Conservation (phyloP, 2,888 invertebrate genomes). For the Steinernema hermaphroditum region DNA sequence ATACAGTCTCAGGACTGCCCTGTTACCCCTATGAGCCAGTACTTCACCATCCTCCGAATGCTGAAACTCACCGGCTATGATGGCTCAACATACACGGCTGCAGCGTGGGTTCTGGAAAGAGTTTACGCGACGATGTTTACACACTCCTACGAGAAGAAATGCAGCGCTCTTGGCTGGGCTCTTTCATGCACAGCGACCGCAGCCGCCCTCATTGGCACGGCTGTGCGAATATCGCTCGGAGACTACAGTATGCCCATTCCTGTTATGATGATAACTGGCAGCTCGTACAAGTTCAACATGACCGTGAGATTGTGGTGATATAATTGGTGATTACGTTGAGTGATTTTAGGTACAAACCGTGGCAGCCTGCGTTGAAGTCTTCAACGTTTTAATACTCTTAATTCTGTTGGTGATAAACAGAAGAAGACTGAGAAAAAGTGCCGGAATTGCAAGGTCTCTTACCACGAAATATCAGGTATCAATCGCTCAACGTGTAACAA, state of each 20-base stretch:
- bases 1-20: too few relatives aligned
- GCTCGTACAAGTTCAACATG: neutral
- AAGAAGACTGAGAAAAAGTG: neutral
- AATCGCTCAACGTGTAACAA: neutral
- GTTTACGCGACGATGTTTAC: neutral
- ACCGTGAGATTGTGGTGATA: neutral
- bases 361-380: neutral
- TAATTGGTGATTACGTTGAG: too few relatives aligned
- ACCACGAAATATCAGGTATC: neutral
- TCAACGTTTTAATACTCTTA: neutral
- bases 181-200: neutral
- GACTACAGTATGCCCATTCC: slow-evolving; percentile 2
- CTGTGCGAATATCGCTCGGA: neutral
- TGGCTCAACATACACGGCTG: neutral
- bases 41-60: neutral
- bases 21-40: neutral
- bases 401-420: neutral
- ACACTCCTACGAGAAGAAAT: neutral
- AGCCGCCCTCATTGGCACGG: neutral
- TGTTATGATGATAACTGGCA: neutral
- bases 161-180: neutral
- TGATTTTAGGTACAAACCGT: neutral
- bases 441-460: neutral
- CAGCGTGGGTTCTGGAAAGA: neutral
- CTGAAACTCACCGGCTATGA: neutral